These are phyloP conservation scores for Heliconius hewitsoni DNA, from an alignment of 1,140 invertebrate genomes.

Conservation along the genomic window DNA sequence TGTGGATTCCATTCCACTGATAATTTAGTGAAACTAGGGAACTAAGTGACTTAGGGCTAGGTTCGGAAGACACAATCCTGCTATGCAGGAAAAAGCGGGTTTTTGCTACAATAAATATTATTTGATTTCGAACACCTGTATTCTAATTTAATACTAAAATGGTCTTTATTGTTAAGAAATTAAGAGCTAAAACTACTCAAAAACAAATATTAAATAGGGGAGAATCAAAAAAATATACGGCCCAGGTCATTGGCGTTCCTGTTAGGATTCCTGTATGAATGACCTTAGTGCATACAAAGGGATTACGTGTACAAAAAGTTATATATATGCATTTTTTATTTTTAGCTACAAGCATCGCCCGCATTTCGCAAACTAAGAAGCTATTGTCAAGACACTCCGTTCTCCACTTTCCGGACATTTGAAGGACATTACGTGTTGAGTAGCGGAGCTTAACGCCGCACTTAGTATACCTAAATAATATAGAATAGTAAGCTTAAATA, in stretches of 20 bases:
- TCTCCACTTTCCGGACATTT: background rate
- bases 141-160: background rate
- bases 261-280: slow-evolving; percentile 51
- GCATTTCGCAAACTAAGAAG: background rate
- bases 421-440: background rate
- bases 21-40: too few relatives aligned
- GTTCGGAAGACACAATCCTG: too few relatives aligned
- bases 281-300: slow-evolving; percentile 45
- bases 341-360: background rate
- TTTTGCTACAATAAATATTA: background rate
- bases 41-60: too few relatives aligned
- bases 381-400: background rate
- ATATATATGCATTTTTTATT: background rate
- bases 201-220: slow-evolving; percentile 31
- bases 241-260: slow-evolving; percentile 52
- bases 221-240: slow-evolving; percentile 44
- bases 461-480: background rate
- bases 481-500: too few relatives aligned
- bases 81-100: too few relatives aligned
- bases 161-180: background rate
- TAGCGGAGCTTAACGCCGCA: background rate
- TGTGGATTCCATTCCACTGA: too few relatives aligned
- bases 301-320: slow-evolving; percentile 11
- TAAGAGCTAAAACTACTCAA: slow-evolving; percentile 22
- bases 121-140: background rate